Base-by-base conservation (phyloP, 2,797 vertebrate species). In the Acrocephalus scirpaceus region DNA sequence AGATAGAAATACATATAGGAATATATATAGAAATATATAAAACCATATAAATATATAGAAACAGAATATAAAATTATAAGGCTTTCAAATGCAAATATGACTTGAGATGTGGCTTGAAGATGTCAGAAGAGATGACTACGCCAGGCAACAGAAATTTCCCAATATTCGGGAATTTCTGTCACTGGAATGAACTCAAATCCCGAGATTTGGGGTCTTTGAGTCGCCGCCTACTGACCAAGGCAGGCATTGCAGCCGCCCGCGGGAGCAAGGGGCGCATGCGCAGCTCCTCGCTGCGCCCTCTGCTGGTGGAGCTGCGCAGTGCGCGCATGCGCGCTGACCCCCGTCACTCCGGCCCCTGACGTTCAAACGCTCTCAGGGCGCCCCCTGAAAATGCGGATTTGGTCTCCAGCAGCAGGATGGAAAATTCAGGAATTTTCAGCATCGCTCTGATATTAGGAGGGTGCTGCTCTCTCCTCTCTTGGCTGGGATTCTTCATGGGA, bases 161-260 rank as follows among this genome's bases (percentile, higher is more conserved):
- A 0, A 21, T 1, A 22, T 4, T 4, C 2, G 1, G 34, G 3
- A 2, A 10, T 32, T 16, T 11, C 13, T 9, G 56, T 11, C 16
- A 1, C 38, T 7, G 40, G 54, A 15, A 25, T 27, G 1, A 16
- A 9, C 44, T 29, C 22, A 2, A 21, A 6, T 0, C 0, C 5
- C 7, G 9, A 6, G 2, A 23, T 9, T 13, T 23, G n/a, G 42
- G 42, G 42, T 16, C 42, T 56, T 21, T 3, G 8, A 8, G 4
- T 8, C 20, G 16, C 20, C 27, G 42, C 71, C 54, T 3, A 16
- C 4, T 7, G 71, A 2, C 20, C 4, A 4, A 1, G 1, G 2
- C 18, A 8, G 69, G 13, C 3, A n/a, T 2, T 11, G 69, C 69
- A 20, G 69, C 11, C 8, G 1, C 22, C 36, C 5, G 10, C 38